Evolutionary conservation across 2,888 invertebrate genomes (phyloP).

Genomic region (Dioctria rufipes): DNA sequence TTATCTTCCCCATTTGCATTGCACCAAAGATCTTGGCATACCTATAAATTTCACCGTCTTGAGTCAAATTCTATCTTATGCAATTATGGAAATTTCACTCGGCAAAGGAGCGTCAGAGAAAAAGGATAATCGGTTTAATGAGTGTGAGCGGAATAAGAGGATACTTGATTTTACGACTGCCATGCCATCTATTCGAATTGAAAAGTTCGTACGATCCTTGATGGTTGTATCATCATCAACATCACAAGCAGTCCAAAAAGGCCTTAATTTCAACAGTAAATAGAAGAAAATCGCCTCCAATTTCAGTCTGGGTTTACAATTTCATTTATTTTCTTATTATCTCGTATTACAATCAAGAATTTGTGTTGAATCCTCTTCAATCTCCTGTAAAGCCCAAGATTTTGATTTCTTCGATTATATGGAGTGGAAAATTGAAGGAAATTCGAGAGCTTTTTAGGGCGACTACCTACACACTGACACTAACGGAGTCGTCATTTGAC

Average conservation of each 20-base stretch:
- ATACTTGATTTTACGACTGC: no score
- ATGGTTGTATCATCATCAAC: not conserved
- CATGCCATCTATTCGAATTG: no score
- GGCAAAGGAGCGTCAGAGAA: no score
- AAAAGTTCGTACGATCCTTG: not conserved
- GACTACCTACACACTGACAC: not conserved
- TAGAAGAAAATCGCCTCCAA: conserved; percentile 19
- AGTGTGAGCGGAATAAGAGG: no score
- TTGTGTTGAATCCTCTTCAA: conserved; percentile 20
- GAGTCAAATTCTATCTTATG: no score
- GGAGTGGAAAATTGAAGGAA: conserved; percentile 46
- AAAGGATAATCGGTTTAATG: no score
- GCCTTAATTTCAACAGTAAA: conserved; percentile 1
- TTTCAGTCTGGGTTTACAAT: not conserved
- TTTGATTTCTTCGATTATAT: conserved; percentile 48
- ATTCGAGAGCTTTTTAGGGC: conserved; percentile 29
- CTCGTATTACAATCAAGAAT: conserved; percentile 25
- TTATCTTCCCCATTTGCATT: no score
- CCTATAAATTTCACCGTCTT: no score
- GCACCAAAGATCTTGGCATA: no score
- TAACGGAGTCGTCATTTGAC: not conserved
- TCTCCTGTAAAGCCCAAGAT: conserved; percentile 9
- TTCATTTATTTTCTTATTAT: conserved; percentile 40
- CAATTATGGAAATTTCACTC: no score
- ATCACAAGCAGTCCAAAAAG: not conserved